Base-by-base conservation (phyloP, 1,140 invertebrate species). In the Eufriesea mexicana region DNA sequence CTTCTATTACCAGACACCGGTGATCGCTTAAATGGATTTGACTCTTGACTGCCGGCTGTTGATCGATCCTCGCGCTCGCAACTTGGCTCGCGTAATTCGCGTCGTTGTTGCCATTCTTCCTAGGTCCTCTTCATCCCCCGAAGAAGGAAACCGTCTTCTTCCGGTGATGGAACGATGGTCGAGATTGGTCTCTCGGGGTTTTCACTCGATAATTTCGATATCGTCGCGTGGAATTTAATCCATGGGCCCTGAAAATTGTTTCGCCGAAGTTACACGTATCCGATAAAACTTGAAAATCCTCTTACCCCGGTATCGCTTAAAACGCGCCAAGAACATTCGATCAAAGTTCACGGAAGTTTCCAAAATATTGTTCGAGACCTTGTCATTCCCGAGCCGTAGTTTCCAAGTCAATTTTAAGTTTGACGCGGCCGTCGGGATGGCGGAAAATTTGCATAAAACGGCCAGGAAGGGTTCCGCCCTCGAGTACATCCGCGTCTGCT, bases 321-420 rank as follows among this genome's bases (percentile, higher is more conserved):
- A 74, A 72, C 71, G 49, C n/a, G 71, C 35, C 23, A 54, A 49
- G 49, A 81, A 66, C 61, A 74, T 66, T 64, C 61, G 74, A 66
- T 81, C 79, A 73, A 55, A 66, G 79, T 80, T 81, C 62, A 64
- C 18, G n/a, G 12, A 81, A 75, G 61, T 74, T 74, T 55, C 35
- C 59, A 62, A 81, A 81, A 81, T 75, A 66, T 64, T 81, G 61
- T 74, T 66, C 61, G 61, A 45, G 47, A 75, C 35, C 79, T 64
- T 81, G 61, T 75, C 71, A 75, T 74, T 62, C 79, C 12, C n/a
- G 2, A 23, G 5, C 9, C 35, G 47, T 81, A 81, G 79, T 81
- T 81, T 55, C 70, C 18, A 81, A 81, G 79, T 81, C 79, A 81
- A 81, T 81, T 81, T 81, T 42, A 81, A 81, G 79, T 64, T 81